Conservation (phyloP, 2,113 vertebrate species). For the Thryonomys swinderianus region DNA sequence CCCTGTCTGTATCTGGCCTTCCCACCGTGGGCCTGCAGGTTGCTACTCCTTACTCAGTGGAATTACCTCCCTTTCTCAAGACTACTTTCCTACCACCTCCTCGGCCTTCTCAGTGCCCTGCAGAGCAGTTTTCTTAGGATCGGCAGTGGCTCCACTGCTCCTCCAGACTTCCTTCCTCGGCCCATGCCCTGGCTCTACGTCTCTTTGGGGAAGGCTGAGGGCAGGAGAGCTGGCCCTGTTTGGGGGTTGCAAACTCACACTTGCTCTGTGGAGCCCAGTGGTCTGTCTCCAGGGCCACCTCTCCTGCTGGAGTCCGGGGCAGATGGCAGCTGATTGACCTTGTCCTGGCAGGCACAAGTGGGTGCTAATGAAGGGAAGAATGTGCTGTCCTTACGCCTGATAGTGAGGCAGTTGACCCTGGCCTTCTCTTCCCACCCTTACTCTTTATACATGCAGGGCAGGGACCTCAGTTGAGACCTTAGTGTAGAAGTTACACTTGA, state of each 20-base stretch:
- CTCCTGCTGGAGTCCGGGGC: conserved; percentile 23
- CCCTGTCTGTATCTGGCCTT: neutral
- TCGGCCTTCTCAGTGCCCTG: neutral
- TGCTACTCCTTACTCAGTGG: neutral
- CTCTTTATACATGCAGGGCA: conserved; percentile 13
- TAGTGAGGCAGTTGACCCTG: conserved; percentile 54
- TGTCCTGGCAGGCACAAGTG: conserved; percentile 74
- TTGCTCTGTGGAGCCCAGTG: neutral
- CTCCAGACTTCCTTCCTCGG: neutral
- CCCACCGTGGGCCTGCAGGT: neutral
- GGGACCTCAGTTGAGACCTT: neutral
- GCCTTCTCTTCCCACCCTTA: neutral
- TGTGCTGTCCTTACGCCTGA: conserved; percentile 71
- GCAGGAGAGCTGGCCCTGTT: neutral
- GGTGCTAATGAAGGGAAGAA: conserved; percentile 76
- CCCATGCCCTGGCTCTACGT: neutral
- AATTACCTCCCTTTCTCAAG: neutral
- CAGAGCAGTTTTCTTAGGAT: neutral
- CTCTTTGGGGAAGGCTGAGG: neutral
- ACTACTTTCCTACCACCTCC: neutral
- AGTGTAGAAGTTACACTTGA: conserved; percentile 20
- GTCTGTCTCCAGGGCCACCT: neutral
- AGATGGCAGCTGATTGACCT: conserved; percentile 50
- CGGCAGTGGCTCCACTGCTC: neutral
- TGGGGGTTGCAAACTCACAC: neutral